Evolutionary conservation across 2,797 vertebrate genomes (phyloP), one percentile per base, ranked within the genome.

Genomic region (Ctenosaura bakeri): DNA sequence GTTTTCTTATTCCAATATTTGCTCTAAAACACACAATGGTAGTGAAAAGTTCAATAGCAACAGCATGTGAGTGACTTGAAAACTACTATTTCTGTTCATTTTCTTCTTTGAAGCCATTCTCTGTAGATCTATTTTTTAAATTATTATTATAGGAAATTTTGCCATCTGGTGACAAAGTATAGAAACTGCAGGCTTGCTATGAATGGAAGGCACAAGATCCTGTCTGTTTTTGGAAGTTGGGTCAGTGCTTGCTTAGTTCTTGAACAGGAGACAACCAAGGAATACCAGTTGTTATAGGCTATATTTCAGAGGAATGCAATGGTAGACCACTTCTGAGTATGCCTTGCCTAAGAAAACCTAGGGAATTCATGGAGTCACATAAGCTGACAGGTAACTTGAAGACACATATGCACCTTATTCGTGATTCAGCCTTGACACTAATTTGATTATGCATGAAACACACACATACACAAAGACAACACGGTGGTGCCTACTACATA

Each of bases 111-210:
- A n/a, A n/a, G 14, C 50, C 10, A 38, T 54, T 29, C 56, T 84
- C 14, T 32, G 14, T 69, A 54, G 46, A 64, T 64, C 13, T 22
- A 10, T 1, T 81, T 83, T 35, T 66, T 14, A 69, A 69, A 13
- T 69, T 86, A 84, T 50, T 85, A 32, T 38, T 38, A 35, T 81
- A 77, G 83, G 20, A 38, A 74, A 74, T 54, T 78, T 78, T 88
- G 87, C 90, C 90, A 91, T 42, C 90, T 91, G 79, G 54, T 88
- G 90, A 86, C 52, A 81, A 79, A 73, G 32, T 13, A 42, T 22
- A 50, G 52, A 66, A 35, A 73, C 18, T 64, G 42, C 83, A 76
- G n/a, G n/a, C n/a, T 59, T 73, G 14, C 29, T 77, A n/a, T 38
- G 38, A 78, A 64, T 77, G 46, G 50, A n/a, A 32, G 29, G 10